Conservation (phyloP, 2,797 vertebrate species). For the Poliocrania exsul region DNA sequence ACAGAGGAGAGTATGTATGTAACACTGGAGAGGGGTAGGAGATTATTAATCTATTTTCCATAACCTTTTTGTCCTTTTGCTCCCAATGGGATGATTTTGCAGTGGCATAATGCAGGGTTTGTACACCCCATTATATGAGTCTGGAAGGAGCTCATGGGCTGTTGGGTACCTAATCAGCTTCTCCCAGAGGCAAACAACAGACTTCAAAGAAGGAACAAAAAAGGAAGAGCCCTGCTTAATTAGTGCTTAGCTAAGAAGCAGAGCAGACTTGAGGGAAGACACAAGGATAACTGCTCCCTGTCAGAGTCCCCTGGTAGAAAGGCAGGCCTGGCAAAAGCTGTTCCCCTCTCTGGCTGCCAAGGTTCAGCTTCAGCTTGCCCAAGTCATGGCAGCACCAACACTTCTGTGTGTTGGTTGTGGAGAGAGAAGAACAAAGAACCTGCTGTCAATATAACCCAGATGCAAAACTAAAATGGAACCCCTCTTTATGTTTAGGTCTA, state of each 20-base stretch:
- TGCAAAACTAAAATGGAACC: background rate
- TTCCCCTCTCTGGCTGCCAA: background rate
- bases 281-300: background rate
- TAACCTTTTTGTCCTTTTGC: slow-evolving; percentile 9
- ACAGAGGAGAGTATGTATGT: background rate
- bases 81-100: background rate
- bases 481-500: background rate
- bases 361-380: background rate
- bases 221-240: slow-evolving; percentile 50
- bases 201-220: slow-evolving; percentile 48
- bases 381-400: background rate
- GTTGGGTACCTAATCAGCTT: slow-evolving; percentile 38
- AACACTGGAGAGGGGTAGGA: background rate
- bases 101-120: slow-evolving; percentile 2
- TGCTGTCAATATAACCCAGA: background rate
- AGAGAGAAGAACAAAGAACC: background rate
- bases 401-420: background rate
- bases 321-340: background rate
- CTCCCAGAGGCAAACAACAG: slow-evolving; percentile 24
- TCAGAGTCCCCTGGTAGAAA: background rate
- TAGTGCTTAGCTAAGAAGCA: slow-evolving; percentile 12
- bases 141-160: slow-evolving; percentile 29
- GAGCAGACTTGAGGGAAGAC: background rate
- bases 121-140: background rate
- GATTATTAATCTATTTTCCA: slow-evolving; percentile 17